Conservation (phyloP, 2,113 vertebrate species). For the Phalacrocorax carbo region DNA sequence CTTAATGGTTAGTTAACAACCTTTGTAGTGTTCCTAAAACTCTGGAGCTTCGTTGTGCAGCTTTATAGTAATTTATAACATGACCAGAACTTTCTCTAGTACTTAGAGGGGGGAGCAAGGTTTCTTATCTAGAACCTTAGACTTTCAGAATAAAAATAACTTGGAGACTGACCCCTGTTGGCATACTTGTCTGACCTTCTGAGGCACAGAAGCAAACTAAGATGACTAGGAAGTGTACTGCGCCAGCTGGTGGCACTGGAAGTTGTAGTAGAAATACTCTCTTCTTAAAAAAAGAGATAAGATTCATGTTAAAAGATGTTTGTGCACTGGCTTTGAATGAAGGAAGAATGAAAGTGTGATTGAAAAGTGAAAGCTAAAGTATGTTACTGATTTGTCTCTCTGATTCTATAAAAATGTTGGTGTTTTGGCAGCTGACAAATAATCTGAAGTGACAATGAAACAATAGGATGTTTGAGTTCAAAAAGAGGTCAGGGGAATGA, state of each 20-base stretch:
- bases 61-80: accelerated
- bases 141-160: background rate
- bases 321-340: background rate
- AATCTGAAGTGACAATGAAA: background rate
- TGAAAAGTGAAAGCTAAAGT: background rate
- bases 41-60: background rate
- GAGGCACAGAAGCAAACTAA: background rate
- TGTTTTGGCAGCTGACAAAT: background rate
- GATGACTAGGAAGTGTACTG: background rate
- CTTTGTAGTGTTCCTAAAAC: accelerated
- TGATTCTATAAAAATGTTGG: background rate
- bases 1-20: background rate
- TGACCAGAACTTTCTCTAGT: background rate
- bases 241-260: background rate
- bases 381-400: background rate
- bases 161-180: background rate
- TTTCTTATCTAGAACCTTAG: background rate
- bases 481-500: background rate
- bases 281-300: background rate
- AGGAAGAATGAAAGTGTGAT: background rate
- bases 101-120: accelerated
- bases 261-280: background rate
- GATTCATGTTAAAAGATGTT: background rate
- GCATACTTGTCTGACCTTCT: background rate
- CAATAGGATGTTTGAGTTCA: background rate